phyloP scores from a whole-genome alignment of 2,888 invertebrate species.

The Ceraclea dissimilis region DNA sequence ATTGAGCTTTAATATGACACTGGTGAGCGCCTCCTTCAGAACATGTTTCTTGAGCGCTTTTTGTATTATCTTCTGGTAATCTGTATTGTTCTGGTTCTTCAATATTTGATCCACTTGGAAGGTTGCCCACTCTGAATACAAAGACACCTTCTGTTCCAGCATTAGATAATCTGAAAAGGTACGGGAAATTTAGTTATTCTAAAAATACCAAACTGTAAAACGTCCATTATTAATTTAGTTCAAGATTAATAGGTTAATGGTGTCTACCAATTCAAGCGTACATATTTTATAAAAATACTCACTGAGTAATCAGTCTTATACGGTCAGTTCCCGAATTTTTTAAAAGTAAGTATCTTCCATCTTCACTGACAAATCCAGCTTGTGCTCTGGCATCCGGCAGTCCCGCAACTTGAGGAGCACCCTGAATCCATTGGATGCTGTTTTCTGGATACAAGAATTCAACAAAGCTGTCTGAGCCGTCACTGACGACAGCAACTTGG shows the following conservation, averaged over 20 bases:
- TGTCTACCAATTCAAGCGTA: not conserved
- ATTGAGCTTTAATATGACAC: slow-evolving; percentile 76
- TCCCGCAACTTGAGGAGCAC: slow-evolving; percentile 64
- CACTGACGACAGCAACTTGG: slow-evolving; percentile 60
- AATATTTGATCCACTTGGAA: slow-evolving; percentile 54
- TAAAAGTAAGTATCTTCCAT: slow-evolving; percentile 66
- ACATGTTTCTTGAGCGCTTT: slow-evolving; percentile 38
- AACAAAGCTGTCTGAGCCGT: slow-evolving; percentile 75
- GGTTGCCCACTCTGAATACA: slow-evolving; percentile 76
- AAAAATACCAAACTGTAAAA: too few relatives aligned
- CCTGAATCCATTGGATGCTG: slow-evolving; percentile 89
- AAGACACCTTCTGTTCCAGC: slow-evolving; percentile 78
- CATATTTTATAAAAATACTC: slow-evolving; percentile 30
- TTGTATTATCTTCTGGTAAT: slow-evolving; percentile 34
- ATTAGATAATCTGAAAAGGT: slow-evolving; percentile 71
- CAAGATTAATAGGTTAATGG: not conserved
- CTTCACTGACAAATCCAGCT: slow-evolving; percentile 82
- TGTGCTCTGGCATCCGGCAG: slow-evolving; percentile 87
- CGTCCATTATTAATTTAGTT: not conserved
- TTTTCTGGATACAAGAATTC: slow-evolving; percentile 81
- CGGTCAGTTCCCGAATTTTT: slow-evolving; percentile 90
- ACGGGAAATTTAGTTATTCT: too few relatives aligned
- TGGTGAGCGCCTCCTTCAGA: slow-evolving; percentile 58
- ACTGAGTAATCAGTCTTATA: slow-evolving; percentile 73
- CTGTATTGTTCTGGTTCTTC: slow-evolving; percentile 51